phyloP scores from a whole-genome alignment of 1,140 invertebrate species.

The Pseudomyrmex sp. region DNA sequence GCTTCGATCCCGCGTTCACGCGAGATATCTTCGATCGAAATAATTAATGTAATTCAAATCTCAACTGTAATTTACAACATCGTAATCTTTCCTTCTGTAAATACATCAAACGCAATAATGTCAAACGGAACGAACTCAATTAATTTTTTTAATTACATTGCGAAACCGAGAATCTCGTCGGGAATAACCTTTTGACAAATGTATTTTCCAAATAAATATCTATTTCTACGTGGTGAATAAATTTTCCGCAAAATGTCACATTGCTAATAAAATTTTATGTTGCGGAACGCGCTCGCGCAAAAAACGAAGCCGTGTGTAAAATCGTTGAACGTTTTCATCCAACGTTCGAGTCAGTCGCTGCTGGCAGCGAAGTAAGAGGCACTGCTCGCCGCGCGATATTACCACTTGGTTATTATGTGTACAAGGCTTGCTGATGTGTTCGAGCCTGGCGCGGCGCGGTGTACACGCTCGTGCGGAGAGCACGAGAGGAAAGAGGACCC shows the following conservation, averaged over 20 bases:
- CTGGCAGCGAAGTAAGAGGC: conserved; percentile 45
- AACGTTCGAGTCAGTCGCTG: conserved; percentile 34
- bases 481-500: conserved; percentile 37
- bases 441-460: conserved; percentile 6
- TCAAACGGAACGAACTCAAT: too few species aligned
- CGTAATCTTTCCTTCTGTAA: too few species aligned
- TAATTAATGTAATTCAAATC: too few species aligned
- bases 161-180: too few species aligned
- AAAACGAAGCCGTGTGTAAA: neutral
- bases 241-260: neutral
- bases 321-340: conserved; percentile 37
- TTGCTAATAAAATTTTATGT: neutral
- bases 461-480: conserved; percentile 26
- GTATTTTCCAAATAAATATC: neutral
- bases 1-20: conserved; percentile 10
- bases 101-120: too few species aligned
- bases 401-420: conserved; percentile 59
- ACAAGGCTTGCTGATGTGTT: conserved; percentile 60
- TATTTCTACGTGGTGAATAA: neutral
- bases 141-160: too few species aligned
- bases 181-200: too few species aligned
- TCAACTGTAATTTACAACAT: too few species aligned
- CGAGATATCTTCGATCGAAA: too few species aligned
- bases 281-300: neutral
- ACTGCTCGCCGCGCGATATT: conserved; percentile 38